phyloP scores from a whole-genome alignment of 2,888 invertebrate genomes.

The Schizaphis graminum region DNA sequence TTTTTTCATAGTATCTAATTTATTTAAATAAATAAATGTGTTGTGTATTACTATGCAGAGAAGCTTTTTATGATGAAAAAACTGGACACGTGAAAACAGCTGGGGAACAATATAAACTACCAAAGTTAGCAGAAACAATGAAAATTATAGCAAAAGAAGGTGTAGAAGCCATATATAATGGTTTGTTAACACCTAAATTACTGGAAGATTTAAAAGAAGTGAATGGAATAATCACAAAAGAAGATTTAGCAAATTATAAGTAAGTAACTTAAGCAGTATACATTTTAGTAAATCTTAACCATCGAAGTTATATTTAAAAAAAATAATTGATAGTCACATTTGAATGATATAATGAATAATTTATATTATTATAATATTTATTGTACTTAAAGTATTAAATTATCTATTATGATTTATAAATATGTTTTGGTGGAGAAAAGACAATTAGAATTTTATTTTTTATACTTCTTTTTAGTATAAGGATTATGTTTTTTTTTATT shows the following conservation, averaged over 20 bases:
- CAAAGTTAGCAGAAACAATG: slow-evolving; percentile 80
- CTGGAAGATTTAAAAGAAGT: slow-evolving; percentile 78
- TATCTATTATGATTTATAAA: too few species aligned
- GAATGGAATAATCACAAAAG: slow-evolving; percentile 83
- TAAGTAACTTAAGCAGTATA: background rate
- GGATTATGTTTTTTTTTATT: background rate
- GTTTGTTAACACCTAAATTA: slow-evolving; percentile 77
- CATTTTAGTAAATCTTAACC: too few species aligned
- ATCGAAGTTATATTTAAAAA: too few species aligned
- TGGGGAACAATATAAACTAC: slow-evolving; percentile 78
- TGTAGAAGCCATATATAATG: slow-evolving; percentile 82
- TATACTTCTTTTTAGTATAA: background rate
- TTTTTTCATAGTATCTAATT: background rate
- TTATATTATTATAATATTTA: too few species aligned
- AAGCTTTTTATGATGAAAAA: slow-evolving; percentile 48
- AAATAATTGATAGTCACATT: too few species aligned
- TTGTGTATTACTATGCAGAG: background rate
- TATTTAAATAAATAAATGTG: background rate
- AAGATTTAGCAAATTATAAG: slow-evolving; percentile 81
- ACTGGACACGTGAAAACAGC: slow-evolving; percentile 73
- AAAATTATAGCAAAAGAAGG: slow-evolving; percentile 79
- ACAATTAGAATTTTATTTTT: background rate
- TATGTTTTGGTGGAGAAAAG: too few species aligned
- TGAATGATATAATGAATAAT: too few species aligned
- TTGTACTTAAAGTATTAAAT: too few species aligned